Conservation (phyloP, 2,797 vertebrate genomes). For the Mormyrops attenuatus region DNA sequence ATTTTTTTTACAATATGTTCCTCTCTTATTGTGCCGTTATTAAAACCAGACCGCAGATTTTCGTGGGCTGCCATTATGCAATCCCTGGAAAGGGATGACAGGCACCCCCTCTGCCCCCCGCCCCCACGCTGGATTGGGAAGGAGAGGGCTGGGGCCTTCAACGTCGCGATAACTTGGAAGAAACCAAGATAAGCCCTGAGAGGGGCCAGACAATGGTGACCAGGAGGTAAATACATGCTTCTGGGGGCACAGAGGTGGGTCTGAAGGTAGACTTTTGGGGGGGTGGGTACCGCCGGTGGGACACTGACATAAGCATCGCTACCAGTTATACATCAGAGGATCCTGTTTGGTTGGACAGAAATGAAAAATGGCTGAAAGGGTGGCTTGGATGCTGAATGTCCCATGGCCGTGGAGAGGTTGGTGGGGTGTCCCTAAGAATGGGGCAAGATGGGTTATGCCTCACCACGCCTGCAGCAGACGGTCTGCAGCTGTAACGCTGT, state of each 20-base stretch:
- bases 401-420: not conserved
- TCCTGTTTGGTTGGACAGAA: not conserved
- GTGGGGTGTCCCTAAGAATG: not conserved
- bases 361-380: no score
- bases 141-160: not conserved
- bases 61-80: not conserved
- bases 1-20: not conserved
- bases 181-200: not conserved
- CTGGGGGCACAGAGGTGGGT: not conserved
- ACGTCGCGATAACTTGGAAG: not conserved
- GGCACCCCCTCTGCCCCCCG: not conserved
- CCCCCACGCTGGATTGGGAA: not conserved
- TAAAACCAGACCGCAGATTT: constrained; percentile 9
- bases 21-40: not conserved
- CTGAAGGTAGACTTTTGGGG: not conserved
- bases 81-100: not conserved
- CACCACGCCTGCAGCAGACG: constrained; percentile 55
- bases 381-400: not conserved
- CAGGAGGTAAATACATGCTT: not conserved
- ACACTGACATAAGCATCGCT: not conserved
- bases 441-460: constrained; percentile 53
- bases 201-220: not conserved
- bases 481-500: constrained; percentile 79
- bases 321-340: not conserved
- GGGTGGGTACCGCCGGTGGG: not conserved